Base-by-base conservation (phyloP, 92 coral and sea anemone genomes). In the Palythoa grandiflora region DNA sequence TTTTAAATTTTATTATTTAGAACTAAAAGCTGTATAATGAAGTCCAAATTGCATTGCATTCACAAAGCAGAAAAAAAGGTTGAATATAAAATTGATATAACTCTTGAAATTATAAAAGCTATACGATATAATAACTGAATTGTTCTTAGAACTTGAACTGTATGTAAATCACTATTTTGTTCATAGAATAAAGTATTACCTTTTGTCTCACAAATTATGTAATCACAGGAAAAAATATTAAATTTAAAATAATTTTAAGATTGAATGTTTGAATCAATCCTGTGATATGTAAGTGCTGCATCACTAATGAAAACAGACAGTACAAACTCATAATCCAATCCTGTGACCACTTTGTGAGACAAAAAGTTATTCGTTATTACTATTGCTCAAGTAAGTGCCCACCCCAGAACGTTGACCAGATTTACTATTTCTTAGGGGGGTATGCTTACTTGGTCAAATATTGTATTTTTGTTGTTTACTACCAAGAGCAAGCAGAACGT, bases 21-120 rank as follows among this genome's bases (percentile, higher is more conserved):
- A 9, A 68, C 9, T 68, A 68, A 68, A 68, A 68, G 1, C 7
- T 68, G 39, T 19, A 68, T 19, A 20, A 1, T 65, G 35, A 65
- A 17, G 71, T 21, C 71, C 71, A 65, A 65, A 61, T 61, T 61
- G 2, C 70, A 61, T n/a, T 61, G 70, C 1, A 61, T 61, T 61
- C 70, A 61, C 70, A 61, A 13, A 13, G 21, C 70, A 61, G 21
- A 61, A 61, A 61, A 61, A 61, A 61, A n/a, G 70, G 70, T 61
- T 61, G 70, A 61, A 61, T 61, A 61, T 61, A 61, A 61, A 61
- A 61, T 61, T 61, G n/a, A n/a, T n/a, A n/a, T n/a, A 61, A 61
- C 70, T 61, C 70, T 61, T 61, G 70, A 61, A 61, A 13, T 61
- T 61, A n/a, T n/a, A n/a, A n/a, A n/a, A n/a, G n/a, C n/a, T n/a